phyloP scores from a whole-genome alignment of 2,797 vertebrate species.

The Chaetophractus vellerosus region DNA sequence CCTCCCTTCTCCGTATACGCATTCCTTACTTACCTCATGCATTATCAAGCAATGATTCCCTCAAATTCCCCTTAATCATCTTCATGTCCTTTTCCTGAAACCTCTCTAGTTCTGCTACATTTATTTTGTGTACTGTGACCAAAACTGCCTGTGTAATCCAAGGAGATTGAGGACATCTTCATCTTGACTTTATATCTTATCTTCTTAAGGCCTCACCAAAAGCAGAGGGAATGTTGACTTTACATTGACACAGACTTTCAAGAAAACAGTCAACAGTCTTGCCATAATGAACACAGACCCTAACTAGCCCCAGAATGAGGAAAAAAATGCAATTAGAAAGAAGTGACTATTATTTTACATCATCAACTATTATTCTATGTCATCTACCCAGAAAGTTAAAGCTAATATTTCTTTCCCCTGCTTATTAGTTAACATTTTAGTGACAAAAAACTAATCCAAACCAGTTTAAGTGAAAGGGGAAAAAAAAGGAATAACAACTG shows the following conservation, averaged over 20 bases:
- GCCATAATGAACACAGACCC: neutral
- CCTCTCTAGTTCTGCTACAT: neutral
- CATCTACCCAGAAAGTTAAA: neutral
- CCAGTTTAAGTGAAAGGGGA: neutral
- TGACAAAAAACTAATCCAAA: neutral
- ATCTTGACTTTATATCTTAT: neutral
- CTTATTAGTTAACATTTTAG: neutral
- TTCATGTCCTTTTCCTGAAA: neutral
- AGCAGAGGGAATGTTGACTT: neutral
- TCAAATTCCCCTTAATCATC: neutral
- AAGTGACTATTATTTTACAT: conserved; percentile 32
- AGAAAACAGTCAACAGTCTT: neutral
- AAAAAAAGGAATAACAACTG: neutral
- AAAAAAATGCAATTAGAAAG: neutral
- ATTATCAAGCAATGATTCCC: neutral
- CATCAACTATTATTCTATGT: neutral
- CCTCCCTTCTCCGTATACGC: neutral
- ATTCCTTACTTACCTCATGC: neutral
- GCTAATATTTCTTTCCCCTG: neutral
- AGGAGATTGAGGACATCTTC: neutral
- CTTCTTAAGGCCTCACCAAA: neutral
- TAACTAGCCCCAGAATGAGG: neutral
- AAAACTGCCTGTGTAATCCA: neutral
- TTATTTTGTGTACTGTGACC: neutral
- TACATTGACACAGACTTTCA: neutral